Evolutionary conservation across 1,140 invertebrate species (phyloP), one percentile per base, ranked within the genome.

Genomic region (Lerema accius): DNA sequence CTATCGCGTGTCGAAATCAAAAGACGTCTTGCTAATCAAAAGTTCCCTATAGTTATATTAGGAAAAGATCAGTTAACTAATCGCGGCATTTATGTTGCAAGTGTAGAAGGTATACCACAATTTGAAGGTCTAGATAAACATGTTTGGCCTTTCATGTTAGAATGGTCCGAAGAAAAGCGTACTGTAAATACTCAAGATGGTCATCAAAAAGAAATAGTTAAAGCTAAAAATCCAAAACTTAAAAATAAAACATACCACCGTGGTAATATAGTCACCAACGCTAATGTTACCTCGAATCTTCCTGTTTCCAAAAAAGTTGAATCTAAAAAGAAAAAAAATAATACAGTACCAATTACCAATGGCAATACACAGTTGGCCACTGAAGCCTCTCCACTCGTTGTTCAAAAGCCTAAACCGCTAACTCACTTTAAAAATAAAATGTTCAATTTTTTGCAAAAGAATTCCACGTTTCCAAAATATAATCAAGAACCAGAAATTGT

Each of bases 81-180:
- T 62, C 75, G 72, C 2, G 51, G 56, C 7, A 60, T 82, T 16
- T n/a, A 75, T 53, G 56, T 84, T 10, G 13, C 42, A 37, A 46
- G 73, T 56, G 69, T 63, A 62, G 77, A 82, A n/a, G n/a, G n/a
- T 11, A 55, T 72, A 17, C 68, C 72, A 3, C 82, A 89, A 45
- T 84, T 84, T 65, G 26, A 63, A 32, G 83, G 82, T 4, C 71
- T 87, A 69, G 63, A 87, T 53, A 55, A 80, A 60, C 73, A 80
- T 11, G 74, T 84, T 32, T 89, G 84, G 84, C 84, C 82, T 9
- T 89, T 80, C 63, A 89, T 89, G 86, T 11, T 61, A 9, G 66
- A 78, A 13, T 86, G 84, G 86, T 40, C 56, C 26, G 9, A 37
- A 15, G 17, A 46, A 35, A 43, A 63, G 39, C 3, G 2, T 39